Evolutionary conservation across 2,888 invertebrate genomes (phyloP), one percentile per base, ranked within the genome.

Genomic region (Taphrorychus bicolor): DNA sequence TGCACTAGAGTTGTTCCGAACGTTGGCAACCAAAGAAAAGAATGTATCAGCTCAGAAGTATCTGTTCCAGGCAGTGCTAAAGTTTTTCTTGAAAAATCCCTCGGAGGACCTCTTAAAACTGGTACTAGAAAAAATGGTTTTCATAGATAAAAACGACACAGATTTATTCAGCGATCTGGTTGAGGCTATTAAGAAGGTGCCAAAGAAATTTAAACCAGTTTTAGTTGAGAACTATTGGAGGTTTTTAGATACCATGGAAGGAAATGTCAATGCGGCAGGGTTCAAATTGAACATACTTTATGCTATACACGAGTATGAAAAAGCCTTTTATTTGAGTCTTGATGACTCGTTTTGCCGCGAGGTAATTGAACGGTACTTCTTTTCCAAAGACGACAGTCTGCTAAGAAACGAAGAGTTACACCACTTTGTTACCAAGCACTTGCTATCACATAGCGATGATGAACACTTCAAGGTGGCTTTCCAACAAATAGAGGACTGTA

Each of bases 81-180:
- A 73, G 52, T 75, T 72, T 61, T 75, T 73, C 24, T 19, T 67
- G 4, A 73, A 70, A 56, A 75, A 74, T 59, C 73, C 73, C 0
- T 62, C 63, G 0, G 49, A 67, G 19, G 62, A 60, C 18, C 22
- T 73, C 3, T 53, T 73, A 3, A 57, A 71, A 9, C 60, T 69
- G 21, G 60, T 73, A 24, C 41, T 71, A 18, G 23, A 24, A n/a
- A 70, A 61, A 59, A 66, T 75, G 59, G 32, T 22, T 9, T 65
- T 23, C 5, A 71, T 75, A 11, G 66, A 71, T 56, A 69, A 70
- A 54, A 68, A 69, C 23, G 74, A 75, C 57, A 57, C 51, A 2
- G 72, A 74, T 63, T 66, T 70, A 5, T 66, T 73, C 11, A 48
- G 65, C 3, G 56, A 9, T 14, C 45, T 74, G 24, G 32, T 32